Evolutionary conservation across 2,113 vertebrate genomes (phyloP).

Genomic region (Tichodroma muraria): DNA sequence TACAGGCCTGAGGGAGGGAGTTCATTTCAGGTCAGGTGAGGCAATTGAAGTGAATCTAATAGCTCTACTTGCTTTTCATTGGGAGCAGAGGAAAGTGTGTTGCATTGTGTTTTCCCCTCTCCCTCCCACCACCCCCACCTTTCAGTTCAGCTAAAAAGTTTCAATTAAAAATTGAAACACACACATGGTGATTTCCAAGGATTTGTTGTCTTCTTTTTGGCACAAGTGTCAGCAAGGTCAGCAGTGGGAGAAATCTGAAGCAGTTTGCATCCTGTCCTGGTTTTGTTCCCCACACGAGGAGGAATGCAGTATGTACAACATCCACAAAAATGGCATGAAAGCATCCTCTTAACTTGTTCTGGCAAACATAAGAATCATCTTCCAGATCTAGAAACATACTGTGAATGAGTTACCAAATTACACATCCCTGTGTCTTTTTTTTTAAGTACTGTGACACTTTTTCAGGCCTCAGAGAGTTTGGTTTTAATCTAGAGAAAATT

Average conservation of each 20-base stretch:
- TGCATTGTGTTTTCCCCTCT: conserved; percentile 36
- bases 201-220: conserved; percentile 56
- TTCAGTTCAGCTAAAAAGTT: conserved; percentile 46
- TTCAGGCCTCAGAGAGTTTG: neutral
- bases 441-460: neutral
- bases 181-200: conserved; percentile 60
- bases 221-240: conserved; percentile 27
- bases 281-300: neutral
- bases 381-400: neutral
- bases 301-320: neutral
- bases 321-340: neutral
- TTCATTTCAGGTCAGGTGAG: conserved; percentile 74
- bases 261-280: conserved; percentile 15
- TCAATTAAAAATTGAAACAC: conserved; percentile 68
- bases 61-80: conserved; percentile 63
- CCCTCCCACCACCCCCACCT: neutral
- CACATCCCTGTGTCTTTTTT: neutral
- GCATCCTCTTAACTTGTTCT: neutral
- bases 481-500: neutral
- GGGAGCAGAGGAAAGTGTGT: conserved; percentile 52
- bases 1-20: conserved; percentile 72
- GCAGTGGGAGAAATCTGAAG: conserved; percentile 36
- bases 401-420: neutral
- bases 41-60: conserved; percentile 74
- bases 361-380: neutral